Evolutionary conservation across 2,113 vertebrate species (phyloP).

Genomic region (Carassius carassius): DNA sequence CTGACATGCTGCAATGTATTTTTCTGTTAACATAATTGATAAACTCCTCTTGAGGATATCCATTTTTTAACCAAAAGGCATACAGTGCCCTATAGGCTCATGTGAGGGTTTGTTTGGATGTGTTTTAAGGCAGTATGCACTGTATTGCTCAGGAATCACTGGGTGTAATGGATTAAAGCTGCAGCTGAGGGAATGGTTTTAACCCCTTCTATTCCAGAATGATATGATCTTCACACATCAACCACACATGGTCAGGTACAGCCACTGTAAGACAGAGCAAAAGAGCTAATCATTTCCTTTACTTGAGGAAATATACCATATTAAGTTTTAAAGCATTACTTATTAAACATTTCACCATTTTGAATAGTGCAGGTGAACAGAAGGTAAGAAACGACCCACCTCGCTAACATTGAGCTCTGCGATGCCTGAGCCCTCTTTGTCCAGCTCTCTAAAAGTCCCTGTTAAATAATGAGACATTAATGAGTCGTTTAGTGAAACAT

Average conservation of each 20-base stretch:
- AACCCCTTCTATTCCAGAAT: background rate
- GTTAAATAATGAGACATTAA: slow-evolving; percentile 5
- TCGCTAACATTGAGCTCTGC: slow-evolving; percentile 77
- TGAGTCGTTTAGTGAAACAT: background rate
- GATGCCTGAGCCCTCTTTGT: slow-evolving; percentile 72
- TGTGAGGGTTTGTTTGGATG: background rate
- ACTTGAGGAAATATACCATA: background rate
- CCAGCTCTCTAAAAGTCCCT: slow-evolving; percentile 81
- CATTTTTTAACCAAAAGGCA: background rate
- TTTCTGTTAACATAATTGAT: background rate
- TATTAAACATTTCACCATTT: background rate
- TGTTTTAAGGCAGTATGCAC: slow-evolving; percentile 31
- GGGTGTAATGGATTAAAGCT: slow-evolving; percentile 23
- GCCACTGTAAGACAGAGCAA: slow-evolving; percentile 72
- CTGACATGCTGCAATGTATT: slow-evolving; percentile 3
- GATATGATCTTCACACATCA: slow-evolving; percentile 51
- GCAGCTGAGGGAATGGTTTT: background rate
- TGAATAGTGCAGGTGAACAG: background rate
- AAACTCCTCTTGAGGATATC: background rate
- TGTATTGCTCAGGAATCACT: background rate
- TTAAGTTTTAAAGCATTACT: background rate
- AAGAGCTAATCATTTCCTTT: background rate
- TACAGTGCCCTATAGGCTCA: background rate
- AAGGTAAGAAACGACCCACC: slow-evolving; percentile 66
- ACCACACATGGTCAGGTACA: slow-evolving; percentile 77